Evolutionary conservation across 2,888 invertebrate species (phyloP), one percentile per base, ranked within the genome.

Genomic region (Hydropsyche betteni): DNA sequence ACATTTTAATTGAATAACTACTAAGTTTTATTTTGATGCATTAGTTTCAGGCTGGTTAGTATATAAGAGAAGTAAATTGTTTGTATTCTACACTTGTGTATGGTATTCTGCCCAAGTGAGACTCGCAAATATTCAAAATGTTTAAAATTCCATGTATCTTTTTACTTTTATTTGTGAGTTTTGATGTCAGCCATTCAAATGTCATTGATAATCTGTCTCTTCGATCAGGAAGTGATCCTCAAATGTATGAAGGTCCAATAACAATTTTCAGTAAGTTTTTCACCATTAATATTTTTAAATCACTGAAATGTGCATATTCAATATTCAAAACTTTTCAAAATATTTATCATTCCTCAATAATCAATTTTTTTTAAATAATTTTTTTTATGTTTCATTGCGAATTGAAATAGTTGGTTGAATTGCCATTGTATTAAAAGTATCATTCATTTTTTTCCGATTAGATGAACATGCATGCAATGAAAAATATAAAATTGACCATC

Each of bases 241-340:
- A 68, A 68, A 36, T 38, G 7, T 68, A 38, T 33, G 51, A 69
- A 8, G 69, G 52, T 14, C 24, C 16, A 33, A 16, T 24, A 33
- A 24, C 50, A 4, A 69, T 50, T 16, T 69, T 69, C 69, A 50
- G 69, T 69, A 14, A 68, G 68, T 38, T 50, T 24, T 24, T 24
- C 24, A 24, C 2, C 24, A 24, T 24, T 24, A 24, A 24, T 24
- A 24, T 24, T 24, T 24, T 24, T 24, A 24, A 24, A 2, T 24
- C 24, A 24, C 24, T 24, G 24, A 24, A 24, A 24, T 24, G 2
- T 24, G 24, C 2, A 24, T 24, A 24, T 24, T 24, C 2, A 2
- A 24, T 24, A 24, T 24, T 24, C 24, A 1, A 24, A 24, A 24
- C 2, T 24, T 24, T 24, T 24, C 24, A 24, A 24, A 24, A 24